Evolutionary conservation across 2,113 vertebrate genomes (phyloP).

Genomic region (Lasiurus cinereus): DNA sequence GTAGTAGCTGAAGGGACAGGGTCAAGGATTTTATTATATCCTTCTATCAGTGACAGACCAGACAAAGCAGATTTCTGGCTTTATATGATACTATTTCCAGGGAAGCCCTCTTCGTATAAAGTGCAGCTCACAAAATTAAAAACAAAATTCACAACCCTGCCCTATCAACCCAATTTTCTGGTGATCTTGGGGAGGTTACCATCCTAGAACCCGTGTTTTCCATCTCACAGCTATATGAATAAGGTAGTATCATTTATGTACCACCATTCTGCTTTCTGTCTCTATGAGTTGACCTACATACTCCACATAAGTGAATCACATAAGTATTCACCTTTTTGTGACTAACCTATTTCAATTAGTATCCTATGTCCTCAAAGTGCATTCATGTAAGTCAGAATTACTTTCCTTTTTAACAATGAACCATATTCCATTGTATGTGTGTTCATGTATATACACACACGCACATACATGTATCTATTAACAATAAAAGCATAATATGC

Average conservation of each 20-base stretch:
- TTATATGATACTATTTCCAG: neutral
- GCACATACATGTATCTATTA: too few relatives aligned
- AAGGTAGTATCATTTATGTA: neutral
- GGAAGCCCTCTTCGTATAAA: neutral
- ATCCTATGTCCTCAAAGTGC: neutral
- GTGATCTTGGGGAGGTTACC: neutral
- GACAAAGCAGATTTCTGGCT: neutral
- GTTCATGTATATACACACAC: too few relatives aligned
- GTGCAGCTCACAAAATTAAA: neutral
- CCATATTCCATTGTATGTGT: neutral
- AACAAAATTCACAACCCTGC: neutral
- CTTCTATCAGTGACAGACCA: neutral
- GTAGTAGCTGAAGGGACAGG: neutral
- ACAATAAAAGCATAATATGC: too few relatives aligned
- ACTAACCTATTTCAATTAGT: neutral
- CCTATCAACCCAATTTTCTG: neutral
- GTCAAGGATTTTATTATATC: neutral
- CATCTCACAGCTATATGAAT: neutral
- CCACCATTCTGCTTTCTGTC: neutral
- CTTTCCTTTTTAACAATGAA: neutral
- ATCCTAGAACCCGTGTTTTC: neutral
- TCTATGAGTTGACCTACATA: neutral
- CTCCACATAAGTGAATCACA: neutral
- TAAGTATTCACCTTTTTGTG: neutral
- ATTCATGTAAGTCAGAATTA: neutral